Conservation (phyloP, 2,113 vertebrate genomes). For the Microcebus lehilahytsara region DNA sequence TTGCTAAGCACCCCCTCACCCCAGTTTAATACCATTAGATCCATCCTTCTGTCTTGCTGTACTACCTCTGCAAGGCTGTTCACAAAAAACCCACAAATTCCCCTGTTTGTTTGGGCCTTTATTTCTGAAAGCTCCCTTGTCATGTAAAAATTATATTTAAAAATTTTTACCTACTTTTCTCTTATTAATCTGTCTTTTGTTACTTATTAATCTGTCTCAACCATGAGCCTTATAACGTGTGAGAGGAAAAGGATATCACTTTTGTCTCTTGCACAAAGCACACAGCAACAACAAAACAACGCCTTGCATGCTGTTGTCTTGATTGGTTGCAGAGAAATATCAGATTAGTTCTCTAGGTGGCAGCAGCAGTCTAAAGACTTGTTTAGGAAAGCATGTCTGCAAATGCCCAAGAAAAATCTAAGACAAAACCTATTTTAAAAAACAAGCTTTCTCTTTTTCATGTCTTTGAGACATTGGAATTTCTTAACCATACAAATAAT, state of each 20-base stretch:
- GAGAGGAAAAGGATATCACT: neutral
- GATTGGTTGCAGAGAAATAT: slow-evolving; percentile 33
- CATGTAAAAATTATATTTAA: neutral
- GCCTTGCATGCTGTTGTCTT: neutral
- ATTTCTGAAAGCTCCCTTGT: neutral
- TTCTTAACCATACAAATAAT: neutral
- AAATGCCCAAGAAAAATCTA: neutral
- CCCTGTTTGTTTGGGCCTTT: neutral
- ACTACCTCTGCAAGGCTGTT: neutral
- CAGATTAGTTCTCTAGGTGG: slow-evolving; percentile 77
- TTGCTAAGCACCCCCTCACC: too few relatives aligned
- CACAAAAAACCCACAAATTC: neutral
- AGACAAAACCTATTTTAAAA: slow-evolving; percentile 48
- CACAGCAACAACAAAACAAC: neutral
- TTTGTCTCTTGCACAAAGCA: neutral
- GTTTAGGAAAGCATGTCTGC: neutral
- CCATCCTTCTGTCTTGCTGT: neutral
- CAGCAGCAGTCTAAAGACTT: slow-evolving; percentile 78
- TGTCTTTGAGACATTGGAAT: neutral
- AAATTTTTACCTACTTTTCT: neutral
- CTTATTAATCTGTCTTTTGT: neutral
- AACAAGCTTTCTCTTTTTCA: slow-evolving; percentile 29
- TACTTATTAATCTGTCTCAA: neutral
- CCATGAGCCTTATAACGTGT: neutral
- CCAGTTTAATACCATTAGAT: neutral